Evolutionary conservation across 2,888 invertebrate genomes (phyloP).

Genomic region (Agapostemon virescens): DNA sequence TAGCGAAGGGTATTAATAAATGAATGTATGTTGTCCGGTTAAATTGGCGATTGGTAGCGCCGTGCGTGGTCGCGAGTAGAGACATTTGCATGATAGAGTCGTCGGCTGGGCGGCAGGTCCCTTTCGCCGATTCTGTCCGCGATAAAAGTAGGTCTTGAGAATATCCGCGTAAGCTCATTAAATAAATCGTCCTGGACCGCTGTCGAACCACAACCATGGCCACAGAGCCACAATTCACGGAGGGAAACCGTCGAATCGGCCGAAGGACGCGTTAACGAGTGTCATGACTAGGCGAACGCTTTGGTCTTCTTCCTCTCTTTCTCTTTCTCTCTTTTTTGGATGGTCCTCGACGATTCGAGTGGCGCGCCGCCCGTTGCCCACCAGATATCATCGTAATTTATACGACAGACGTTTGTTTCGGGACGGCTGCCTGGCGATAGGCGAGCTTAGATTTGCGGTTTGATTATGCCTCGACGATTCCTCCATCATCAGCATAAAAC

Average conservation of each 20-base stretch:
- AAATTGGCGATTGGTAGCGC: background rate
- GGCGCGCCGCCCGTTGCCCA: constrained; percentile 23
- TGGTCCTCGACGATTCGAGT: constrained; percentile 49
- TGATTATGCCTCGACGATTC: constrained; percentile 56
- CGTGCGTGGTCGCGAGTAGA: background rate
- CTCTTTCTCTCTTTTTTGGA: constrained; percentile 13
- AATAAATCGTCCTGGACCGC: constrained; percentile 53
- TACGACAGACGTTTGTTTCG: constrained; percentile 71
- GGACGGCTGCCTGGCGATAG: constrained; percentile 64
- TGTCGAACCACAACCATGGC: constrained; percentile 13
- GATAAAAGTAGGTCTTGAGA: constrained; percentile 51
- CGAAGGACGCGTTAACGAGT: constrained; percentile 60
- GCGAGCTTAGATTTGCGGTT: constrained; percentile 60
- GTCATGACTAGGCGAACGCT: constrained; percentile 51
- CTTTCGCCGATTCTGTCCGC: constrained; percentile 31
- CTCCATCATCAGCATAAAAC: constrained; percentile 20
- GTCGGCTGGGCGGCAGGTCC: constrained; percentile 21
- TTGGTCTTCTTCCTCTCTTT: background rate
- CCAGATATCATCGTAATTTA: constrained; percentile 71
- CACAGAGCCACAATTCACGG: constrained; percentile 4
- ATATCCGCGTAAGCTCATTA: constrained; percentile 56
- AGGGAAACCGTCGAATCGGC: constrained; percentile 42
- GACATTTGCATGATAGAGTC: constrained; percentile 42
- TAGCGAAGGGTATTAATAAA: background rate
- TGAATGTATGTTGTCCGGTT: background rate